These are phyloP conservation scores for Agrilus planipennis DNA, from an alignment of 1,140 invertebrate genomes.

Conservation along the genomic window DNA sequence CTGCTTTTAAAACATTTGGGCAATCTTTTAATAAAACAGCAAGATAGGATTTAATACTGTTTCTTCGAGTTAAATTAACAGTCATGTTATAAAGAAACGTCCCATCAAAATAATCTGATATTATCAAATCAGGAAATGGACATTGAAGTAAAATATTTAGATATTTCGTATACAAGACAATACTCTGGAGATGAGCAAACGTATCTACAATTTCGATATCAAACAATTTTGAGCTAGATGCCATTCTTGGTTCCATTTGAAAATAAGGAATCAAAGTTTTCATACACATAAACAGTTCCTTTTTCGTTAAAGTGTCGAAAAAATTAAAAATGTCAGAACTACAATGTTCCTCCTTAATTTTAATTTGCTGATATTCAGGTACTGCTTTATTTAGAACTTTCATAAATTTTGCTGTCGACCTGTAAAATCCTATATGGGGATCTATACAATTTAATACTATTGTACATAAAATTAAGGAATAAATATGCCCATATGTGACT, in stretches of 20 bases:
- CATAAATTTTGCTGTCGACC: slow-evolving; percentile 25
- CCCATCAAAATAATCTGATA: slow-evolving; percentile 53
- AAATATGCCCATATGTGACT: slow-evolving; percentile 41
- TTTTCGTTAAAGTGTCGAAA: slow-evolving; percentile 36
- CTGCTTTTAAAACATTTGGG: slow-evolving; percentile 10
- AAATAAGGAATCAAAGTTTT: slow-evolving; percentile 50
- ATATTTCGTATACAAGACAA: slow-evolving; percentile 45
- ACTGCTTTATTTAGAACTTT: not conserved
- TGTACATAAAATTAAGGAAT: slow-evolving; percentile 46
- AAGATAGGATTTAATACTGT: slow-evolving; percentile 17
- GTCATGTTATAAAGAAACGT: slow-evolving; percentile 60
- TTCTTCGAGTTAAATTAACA: slow-evolving; percentile 20
- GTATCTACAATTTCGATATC: slow-evolving; percentile 46
- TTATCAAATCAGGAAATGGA: slow-evolving; percentile 40
- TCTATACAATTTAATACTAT: slow-evolving; percentile 50
- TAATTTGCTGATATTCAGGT: not conserved
- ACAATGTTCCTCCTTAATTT: not conserved
- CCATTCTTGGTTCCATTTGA: slow-evolving; percentile 45
- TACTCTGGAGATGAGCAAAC: slow-evolving; percentile 63
- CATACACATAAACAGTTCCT: slow-evolving; percentile 41
- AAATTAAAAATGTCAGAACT: slow-evolving; percentile 2
- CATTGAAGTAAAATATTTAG: slow-evolving; percentile 51
- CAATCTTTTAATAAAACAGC: slow-evolving; percentile 13
- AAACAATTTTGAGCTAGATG: slow-evolving; percentile 46
- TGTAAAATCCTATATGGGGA: slow-evolving; percentile 41